Base-by-base conservation (phyloP, 2,888 invertebrate genomes). In the Cantharis rustica region DNA sequence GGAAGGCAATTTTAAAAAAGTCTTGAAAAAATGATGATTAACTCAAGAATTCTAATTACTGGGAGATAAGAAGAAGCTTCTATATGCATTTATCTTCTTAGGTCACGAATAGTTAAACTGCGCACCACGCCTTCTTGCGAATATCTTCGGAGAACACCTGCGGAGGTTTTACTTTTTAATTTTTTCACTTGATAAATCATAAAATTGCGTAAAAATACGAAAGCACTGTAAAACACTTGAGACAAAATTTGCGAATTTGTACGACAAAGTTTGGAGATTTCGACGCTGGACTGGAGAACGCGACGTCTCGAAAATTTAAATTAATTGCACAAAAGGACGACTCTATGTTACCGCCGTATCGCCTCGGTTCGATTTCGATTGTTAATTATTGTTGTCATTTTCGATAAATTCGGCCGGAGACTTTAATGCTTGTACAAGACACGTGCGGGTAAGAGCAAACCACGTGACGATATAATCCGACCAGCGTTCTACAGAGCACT, bases 401-500 rank as follows among this genome's bases (percentile, higher is more conserved):
- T 47, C 7, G 5, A 47, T 47, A n/a, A 47, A 47, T n/a, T 47
- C 1, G 47, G n/a, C n/a, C 47, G 47, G 47, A 47, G 47, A 47
- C 47, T 47, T 47, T 47, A 47, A 47, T 9, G 47, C 47, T 47
- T n/a, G 47, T 20, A 16, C 31, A 31, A 71, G 74, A 79, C 81
- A 81, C 82, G 82, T 82, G 82, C 77, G 75, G 78, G 70, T 66
- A 75, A 77, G 73, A 79, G 81, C 78, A 79, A 64, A 70, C 75
- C 76, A 75, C 78, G 77, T 79, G 74, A 75, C 77, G 80, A 80
- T 86, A 83, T 85, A 83, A 83, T 85, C 84, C 83, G 83, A 81
- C 80, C 85, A 83, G 84, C 83, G 84, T 82, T 84, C 84, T 83
- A 83, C 83, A 82, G 84, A 82, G 84, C 83, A 86, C 86, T 86